phyloP scores from a whole-genome alignment of 2,797 vertebrate species.

The Pseudopleuronectes americanus region DNA sequence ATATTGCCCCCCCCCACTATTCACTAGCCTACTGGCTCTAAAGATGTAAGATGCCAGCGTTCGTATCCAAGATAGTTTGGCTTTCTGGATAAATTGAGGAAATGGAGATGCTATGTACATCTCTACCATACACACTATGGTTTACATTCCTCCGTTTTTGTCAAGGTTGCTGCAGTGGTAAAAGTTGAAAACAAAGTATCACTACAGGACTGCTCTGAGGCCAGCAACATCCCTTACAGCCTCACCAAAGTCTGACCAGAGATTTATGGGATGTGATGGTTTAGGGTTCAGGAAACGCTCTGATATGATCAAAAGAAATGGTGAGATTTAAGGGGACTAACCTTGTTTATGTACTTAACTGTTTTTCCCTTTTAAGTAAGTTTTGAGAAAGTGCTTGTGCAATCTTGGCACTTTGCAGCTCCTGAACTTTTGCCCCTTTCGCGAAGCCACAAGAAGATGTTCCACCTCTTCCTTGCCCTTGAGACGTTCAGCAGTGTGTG shows the following conservation, averaged over 20 bases:
- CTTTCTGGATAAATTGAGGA: no score
- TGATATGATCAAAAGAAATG: conserved; percentile 1
- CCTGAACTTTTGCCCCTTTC: conserved; percentile 12
- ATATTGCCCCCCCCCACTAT: no score
- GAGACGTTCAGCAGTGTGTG: conserved; percentile 15
- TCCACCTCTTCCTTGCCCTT: conserved; percentile 3
- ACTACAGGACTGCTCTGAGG: neutral
- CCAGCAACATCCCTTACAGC: neutral
- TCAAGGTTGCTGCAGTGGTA: no score
- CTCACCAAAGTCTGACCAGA: neutral
- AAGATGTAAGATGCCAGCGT: no score
- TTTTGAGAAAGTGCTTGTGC: neutral
- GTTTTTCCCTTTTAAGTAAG: conserved; percentile 1
- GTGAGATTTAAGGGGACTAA: neutral
- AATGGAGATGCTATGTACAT: no score
- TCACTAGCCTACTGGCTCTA: no score
- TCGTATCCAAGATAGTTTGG: no score
- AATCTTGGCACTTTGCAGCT: neutral
- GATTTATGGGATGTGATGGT: neutral
- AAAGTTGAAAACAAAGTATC: no score
- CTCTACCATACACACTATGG: no score
- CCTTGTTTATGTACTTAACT: neutral
- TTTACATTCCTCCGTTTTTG: no score
- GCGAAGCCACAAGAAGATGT: neutral
- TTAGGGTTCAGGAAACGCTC: neutral